Base-by-base conservation (phyloP, 2,888 invertebrate species). In the Eubasilissa splendida region DNA sequence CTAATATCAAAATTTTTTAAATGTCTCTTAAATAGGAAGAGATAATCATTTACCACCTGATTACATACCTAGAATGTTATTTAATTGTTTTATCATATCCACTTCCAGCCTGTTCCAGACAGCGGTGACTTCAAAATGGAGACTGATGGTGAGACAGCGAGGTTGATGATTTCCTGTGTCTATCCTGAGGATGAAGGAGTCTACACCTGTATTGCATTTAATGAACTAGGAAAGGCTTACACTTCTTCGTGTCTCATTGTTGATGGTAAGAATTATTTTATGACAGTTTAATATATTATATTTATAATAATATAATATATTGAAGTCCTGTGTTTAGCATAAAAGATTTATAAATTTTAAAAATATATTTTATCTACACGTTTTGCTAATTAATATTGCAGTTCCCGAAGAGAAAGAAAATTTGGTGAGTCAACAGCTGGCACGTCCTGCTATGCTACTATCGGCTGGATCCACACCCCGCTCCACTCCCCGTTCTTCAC, bases 151-250 rank as follows among this genome's bases (percentile, higher is more conserved):
- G 93, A 93, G 71, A 92, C 92, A 1, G 96, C 95, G 1, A 92
- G 93, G 22, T 89, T 97, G 79, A 92, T 91, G 84, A 95, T 97
- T 85, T 92, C 91, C 12, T 93, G 95, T 80, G 93, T 96, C 59
- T 95, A 95, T 83, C 95, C 95, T 0, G 97, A 97, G 86, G 97
- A 97, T 86, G 96, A 97, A 87, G 97, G 97, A 78, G 95, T 96
- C 85, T 97, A 97, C 87, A 93, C 94, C 0, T 97, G 97, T 86
- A 93, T 96, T 65, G 97, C 95, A 0, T 93, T 93, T 86, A 97
- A 97, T 87, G 93, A 93, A 84, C 92, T 96, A 77, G 98, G 98
- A 73, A 94, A 94, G 87, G 94, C 93, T 53, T 93, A 92, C 82
- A 96, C 96, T 10, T 94, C 94, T 33, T 96, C 96, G n/a, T 95